Evolutionary conservation across 2,888 invertebrate species (phyloP).

Genomic region (Sphinx pinastri): DNA sequence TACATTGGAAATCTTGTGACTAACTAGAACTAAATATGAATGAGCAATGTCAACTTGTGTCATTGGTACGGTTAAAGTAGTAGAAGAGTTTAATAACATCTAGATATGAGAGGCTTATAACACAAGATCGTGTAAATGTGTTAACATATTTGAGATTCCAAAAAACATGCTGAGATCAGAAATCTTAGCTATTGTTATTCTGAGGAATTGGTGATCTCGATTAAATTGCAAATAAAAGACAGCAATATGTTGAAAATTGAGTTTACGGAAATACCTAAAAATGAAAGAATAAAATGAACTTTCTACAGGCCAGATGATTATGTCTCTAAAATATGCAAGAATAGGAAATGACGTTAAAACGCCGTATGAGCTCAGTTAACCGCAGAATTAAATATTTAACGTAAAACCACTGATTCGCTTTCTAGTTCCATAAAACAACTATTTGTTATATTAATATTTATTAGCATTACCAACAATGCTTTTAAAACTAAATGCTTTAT

Average conservation of each 20-base stretch:
- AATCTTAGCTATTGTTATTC: not conserved
- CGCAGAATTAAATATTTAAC: conserved; percentile 26
- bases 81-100: not conserved
- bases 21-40: not conserved
- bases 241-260: not conserved
- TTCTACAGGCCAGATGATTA: conserved; percentile 24
- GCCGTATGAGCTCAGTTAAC: conserved; percentile 25
- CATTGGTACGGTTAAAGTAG: not conserved
- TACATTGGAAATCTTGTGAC: not conserved
- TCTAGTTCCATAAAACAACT: conserved; percentile 14
- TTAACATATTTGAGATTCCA: too few relatives aligned
- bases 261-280: not conserved
- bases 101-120: too few relatives aligned
- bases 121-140: too few relatives aligned
- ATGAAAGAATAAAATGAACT: not conserved
- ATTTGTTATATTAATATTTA: conserved; percentile 9
- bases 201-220: not conserved
- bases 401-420: conserved; percentile 26
- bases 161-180: too few relatives aligned
- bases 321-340: conserved; percentile 24
- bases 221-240: not conserved
- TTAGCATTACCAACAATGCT: not conserved
- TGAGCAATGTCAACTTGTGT: not conserved
- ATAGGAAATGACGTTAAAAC: conserved; percentile 29
- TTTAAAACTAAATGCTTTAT: not conserved